phyloP scores from a whole-genome alignment of 2,888 invertebrate species.

The Acanthoscelides obtectus region DNA sequence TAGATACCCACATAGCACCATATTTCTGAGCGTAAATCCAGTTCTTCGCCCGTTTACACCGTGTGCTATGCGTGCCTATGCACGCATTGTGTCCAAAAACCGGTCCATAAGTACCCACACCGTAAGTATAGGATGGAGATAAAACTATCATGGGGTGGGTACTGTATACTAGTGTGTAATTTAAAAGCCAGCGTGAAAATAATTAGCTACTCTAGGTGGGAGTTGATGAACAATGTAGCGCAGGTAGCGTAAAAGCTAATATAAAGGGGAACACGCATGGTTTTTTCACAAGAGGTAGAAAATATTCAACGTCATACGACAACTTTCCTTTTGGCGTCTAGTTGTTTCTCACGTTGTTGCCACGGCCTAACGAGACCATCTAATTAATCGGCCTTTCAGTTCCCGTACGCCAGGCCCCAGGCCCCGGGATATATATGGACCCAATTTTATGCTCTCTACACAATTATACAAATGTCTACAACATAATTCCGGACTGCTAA shows the following conservation, averaged over 20 bases:
- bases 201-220: not conserved
- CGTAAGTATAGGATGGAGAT: too few species aligned
- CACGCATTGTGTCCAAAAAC: too few species aligned
- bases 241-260: too few species aligned
- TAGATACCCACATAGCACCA: too few species aligned
- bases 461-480: constrained; percentile 15
- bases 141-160: too few species aligned
- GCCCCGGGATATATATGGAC: constrained; percentile 9
- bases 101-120: too few species aligned
- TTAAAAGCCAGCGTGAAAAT: too few species aligned
- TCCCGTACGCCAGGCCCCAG: not conserved
- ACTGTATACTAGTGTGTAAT: too few species aligned
- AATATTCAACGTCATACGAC: not conserved
- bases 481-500: constrained; percentile 9
- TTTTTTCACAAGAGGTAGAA: not conserved
- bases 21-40: too few species aligned
- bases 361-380: not conserved
- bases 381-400: not conserved
- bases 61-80: too few species aligned
- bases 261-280: not conserved
- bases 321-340: not conserved
- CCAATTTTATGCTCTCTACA: constrained; percentile 14
- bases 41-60: too few species aligned
- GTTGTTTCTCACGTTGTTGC: not conserved
- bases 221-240: not conserved